A percentile compares a stretch with the other conserved stretches of the same genome.
Conservation (phyloP, 92 coral and sea anemone species). For the Porites cylindrica region DNA sequence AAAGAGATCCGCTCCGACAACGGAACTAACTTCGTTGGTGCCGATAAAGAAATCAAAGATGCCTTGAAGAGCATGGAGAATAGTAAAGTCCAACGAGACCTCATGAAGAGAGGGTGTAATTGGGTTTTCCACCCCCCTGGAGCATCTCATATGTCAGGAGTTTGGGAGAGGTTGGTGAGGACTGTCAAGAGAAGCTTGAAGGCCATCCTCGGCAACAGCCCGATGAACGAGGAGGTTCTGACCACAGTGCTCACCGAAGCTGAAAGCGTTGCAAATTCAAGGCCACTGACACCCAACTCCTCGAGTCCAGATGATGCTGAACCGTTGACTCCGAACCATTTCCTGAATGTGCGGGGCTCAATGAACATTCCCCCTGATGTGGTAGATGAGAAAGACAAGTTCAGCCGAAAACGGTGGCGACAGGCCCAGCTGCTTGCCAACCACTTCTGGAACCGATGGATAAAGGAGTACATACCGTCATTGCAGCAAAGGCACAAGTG, state of each 20-base stretch:
- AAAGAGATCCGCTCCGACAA: slow-evolving; percentile 65
- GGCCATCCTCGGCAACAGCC: slow-evolving; percentile 60
- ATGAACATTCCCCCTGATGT: slow-evolving; percentile 52
- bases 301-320: slow-evolving; percentile 42
- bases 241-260: slow-evolving; percentile 68
- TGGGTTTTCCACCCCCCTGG: slow-evolving; percentile 77
- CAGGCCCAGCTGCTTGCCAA: slow-evolving; percentile 66
- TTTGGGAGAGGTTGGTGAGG: slow-evolving; percentile 76
- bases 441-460: slow-evolving; percentile 38
- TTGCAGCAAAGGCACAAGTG: slow-evolving; percentile 57
- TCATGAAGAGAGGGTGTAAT: slow-evolving; percentile 59
- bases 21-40: slow-evolving; percentile 66
- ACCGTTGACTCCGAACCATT: slow-evolving; percentile 56
- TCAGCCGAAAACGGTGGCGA: slow-evolving; percentile 65
- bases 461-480: slow-evolving; percentile 60
- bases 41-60: slow-evolving; percentile 56
- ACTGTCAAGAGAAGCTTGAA: slow-evolving; percentile 67
- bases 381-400: slow-evolving; percentile 49
- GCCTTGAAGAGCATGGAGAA: slow-evolving; percentile 40
- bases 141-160: slow-evolving; percentile 77
- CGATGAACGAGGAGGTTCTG: slow-evolving; percentile 60
- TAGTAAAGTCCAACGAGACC: slow-evolving; percentile 28
- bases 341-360: slow-evolving; percentile 39
- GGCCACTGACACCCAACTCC: slow-evolving; percentile 66
- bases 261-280: slow-evolving; percentile 66